Conservation (phyloP, 2,113 vertebrate species). For the Ivindomyrus marchei region DNA sequence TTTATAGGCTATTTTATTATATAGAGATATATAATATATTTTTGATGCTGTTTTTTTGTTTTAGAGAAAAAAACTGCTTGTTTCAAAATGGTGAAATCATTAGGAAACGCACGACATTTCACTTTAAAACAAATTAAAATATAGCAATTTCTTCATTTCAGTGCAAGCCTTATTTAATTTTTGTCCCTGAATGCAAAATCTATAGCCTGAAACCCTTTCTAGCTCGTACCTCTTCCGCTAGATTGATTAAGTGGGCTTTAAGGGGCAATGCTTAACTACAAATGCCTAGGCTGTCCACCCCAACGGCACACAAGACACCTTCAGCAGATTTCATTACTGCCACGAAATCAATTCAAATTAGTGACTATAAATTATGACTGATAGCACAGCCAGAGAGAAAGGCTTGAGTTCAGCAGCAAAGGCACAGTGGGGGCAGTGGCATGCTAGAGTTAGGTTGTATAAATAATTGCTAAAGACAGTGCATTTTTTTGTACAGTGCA, state of each 20-base stretch:
- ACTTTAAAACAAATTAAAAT: not conserved
- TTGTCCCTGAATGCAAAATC: not conserved
- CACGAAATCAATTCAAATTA: conserved; percentile 13
- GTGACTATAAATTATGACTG: conserved; percentile 1
- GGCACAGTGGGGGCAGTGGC: not conserved
- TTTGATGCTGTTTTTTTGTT: not conserved
- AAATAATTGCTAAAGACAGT: conserved; percentile 1
- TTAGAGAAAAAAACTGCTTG: not conserved
- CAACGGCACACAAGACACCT: not conserved
- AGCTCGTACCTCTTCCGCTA: not conserved
- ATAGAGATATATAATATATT: not conserved
- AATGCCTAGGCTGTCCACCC: not conserved
- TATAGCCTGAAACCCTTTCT: not conserved
- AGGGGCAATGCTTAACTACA: conserved; percentile 2
- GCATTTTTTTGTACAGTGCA: not conserved
- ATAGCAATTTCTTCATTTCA: not conserved
- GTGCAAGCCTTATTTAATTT: not conserved
- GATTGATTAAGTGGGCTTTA: not conserved
- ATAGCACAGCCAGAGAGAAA: not conserved
- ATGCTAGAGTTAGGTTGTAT: not conserved
- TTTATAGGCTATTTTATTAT: not conserved
- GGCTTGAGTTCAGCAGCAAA: not conserved
- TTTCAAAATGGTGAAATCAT: not conserved
- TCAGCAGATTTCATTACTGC: conserved; percentile 7
- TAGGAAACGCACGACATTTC: not conserved